Evolutionary conservation across 1,140 invertebrate species (phyloP).

Genomic region (Chelonus insularis): DNA sequence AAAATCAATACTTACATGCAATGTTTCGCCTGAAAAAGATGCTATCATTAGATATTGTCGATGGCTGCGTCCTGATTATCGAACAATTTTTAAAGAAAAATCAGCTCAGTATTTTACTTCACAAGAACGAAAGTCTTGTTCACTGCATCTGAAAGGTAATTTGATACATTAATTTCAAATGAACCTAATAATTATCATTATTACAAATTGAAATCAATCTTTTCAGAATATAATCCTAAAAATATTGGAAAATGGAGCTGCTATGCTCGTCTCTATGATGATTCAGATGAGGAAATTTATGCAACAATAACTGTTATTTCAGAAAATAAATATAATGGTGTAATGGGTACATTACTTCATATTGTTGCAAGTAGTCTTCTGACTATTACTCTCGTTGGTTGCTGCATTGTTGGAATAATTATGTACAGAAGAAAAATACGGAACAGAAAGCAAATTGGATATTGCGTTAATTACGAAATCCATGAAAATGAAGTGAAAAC

Average conservation of each 20-base stretch:
- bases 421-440: neutral
- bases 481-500: too few species aligned
- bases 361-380: neutral
- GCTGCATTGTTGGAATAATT: conserved; percentile 33
- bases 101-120: conserved; percentile 36
- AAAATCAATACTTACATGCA: conserved; percentile 28
- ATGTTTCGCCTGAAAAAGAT: conserved; percentile 36
- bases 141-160: conserved; percentile 44
- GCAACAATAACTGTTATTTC: neutral
- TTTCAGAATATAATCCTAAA: neutral
- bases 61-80: conserved; percentile 49
- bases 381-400: conserved; percentile 30
- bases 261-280: conserved; percentile 1
- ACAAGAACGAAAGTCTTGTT: conserved; percentile 36
- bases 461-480: too few species aligned
- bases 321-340: conserved; percentile 2
- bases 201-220: neutral
- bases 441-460: too few species aligned
- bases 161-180: too few species aligned
- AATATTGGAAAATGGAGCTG: conserved; percentile 20
- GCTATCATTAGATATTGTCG: conserved; percentile 48
- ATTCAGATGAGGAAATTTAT: conserved; percentile 7
- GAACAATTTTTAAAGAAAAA: conserved; percentile 38
- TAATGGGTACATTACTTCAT: conserved; percentile 20
- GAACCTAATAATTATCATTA: too few species aligned